Percentiles rank a stretch among this genome's conserved stretches.
These are phyloP conservation scores for Ataeniobius toweri DNA, from an alignment of 2,797 vertebrate species.

Conservation along the genomic window DNA sequence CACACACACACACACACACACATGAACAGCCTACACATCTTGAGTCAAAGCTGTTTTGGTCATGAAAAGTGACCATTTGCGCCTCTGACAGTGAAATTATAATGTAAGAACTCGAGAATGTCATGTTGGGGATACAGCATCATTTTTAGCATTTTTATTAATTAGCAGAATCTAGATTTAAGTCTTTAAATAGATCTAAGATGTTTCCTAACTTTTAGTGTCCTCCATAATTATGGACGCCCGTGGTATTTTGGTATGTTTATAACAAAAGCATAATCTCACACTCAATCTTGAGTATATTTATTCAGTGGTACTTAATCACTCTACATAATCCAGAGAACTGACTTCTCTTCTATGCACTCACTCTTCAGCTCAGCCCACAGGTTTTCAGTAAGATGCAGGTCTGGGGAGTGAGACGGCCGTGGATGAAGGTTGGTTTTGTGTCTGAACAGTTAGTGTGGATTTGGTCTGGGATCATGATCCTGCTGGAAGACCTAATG, in stretches of 20 bases:
- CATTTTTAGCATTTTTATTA: neutral
- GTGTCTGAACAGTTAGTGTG: neutral
- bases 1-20: conserved; percentile 1
- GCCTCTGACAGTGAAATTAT: conserved; percentile 12
- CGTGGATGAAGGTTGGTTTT: neutral
- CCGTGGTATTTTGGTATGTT: neutral
- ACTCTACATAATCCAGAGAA: too few relatives aligned
- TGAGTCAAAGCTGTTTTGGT: conserved; percentile 39
- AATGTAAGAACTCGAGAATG: neutral
- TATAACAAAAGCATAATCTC: neutral
- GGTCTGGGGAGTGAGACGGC: neutral
- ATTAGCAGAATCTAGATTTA: neutral
- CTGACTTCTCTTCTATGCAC: too few relatives aligned
- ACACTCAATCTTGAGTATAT: neutral
- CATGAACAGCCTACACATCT: conserved; percentile 42
- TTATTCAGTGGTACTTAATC: neutral
- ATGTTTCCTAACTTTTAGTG: neutral
- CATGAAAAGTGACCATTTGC: conserved; percentile 15
- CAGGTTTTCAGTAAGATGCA: too few relatives aligned
- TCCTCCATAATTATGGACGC: neutral
- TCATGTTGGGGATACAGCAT: neutral
- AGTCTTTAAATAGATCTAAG: neutral
- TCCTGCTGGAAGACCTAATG: too few relatives aligned
- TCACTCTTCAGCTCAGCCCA: too few relatives aligned
- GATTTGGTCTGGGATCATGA: too few relatives aligned